Base-by-base conservation (phyloP, 2,888 invertebrate genomes). In the Lasioglossum vierecki region DNA sequence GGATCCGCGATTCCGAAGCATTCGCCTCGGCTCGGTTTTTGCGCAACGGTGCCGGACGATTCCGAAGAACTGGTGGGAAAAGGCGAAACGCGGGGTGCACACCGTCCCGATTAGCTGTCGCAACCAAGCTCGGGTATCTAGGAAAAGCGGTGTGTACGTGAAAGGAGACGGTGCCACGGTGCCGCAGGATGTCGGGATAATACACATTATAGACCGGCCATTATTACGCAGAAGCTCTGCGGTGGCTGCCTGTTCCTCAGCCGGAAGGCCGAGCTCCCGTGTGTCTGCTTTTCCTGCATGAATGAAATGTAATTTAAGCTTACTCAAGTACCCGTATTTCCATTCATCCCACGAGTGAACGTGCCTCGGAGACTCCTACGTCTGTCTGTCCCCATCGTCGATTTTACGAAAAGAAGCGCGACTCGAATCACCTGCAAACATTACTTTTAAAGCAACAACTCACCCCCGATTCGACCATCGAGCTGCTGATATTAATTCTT, bases 261-360 rank as follows among this genome's bases (percentile, higher is more conserved):
- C 90, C 90, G 90, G 90, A 90, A 90, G 89, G 82, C 86, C 86
- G 86, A 88, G 11, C 87, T 91, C 88, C 91, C 91, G 91, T 88
- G 90, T 91, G 88, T 92, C 92, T 92, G 91, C 91, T 93, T 91
- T 94, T 93, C 93, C 91, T 93, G 92, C 93, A 92, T 93, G 91
- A 93, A 94, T 93, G 93, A 93, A 93, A 93, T 93, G 90, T 93
- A 92, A 94, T 94, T 93, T 93, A 85, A 87, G 88, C 91, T 91
- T 88, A 86, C 90, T 86, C 90, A 92, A 93, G 91, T 92, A 92
- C 93, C 90, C 91, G 89, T 92, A 92, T 92, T 93, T 92, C 90
- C 91, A 93, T 93, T 92, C 93, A 91, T 92, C 90, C 89, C 90
- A 86, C 92, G 91, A 70, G n/a, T 93, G 90, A 91, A 89, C 87